Base-by-base conservation (phyloP, 2,888 invertebrate species). In the Synergus umbraculus region DNA sequence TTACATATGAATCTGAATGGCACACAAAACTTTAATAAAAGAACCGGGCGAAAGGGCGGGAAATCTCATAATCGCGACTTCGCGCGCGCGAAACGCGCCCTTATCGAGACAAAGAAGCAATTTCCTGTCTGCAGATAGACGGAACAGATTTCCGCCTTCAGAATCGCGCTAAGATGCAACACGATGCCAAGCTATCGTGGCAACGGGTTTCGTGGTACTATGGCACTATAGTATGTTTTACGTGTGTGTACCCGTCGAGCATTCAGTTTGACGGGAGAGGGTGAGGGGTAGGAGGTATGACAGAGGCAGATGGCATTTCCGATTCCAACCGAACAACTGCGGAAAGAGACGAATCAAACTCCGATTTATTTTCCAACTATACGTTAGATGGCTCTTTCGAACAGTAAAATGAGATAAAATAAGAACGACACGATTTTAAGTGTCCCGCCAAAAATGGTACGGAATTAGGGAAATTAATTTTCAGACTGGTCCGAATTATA, bases 181-280 rank as follows among this genome's bases (percentile, higher is more conserved):
- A 44, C 80, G 80, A 78, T 80, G 77, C 81, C 80, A 77, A 80
- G 79, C 60, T 63, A 49, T 73, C 83, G 80, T 79, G 78, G 63
- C 83, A 83, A 83, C 83, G 78, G 81, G 77, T 79, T 80, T 46
- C 49, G 69, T 29, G 69, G 15, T 69, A 69, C 80, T 79, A 78
- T 82, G 77, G 77, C 79, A 83, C 81, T 83, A 82, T 81, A 83
- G 79, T 78, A 77, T 79, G 76, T 80, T 83, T 81, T 81, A 79
- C 80, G 79, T 79, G 80, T 80, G 81, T 29, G 22, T 80, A 76
- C 80, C 81, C 80, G 80, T 78, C 79, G 76, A 76, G 78, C 69
- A 76, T 73, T 78, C 67, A 60, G 73, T 29, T 37, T 73, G 46
- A 12, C 37, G 29, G 63, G 18, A 29, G 60, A 60, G 69, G 60